Percentiles rank a stretch among this genome's conserved stretches.
phyloP scores from a whole-genome alignment of 2,888 invertebrate species.

The Dyspetes luteomarginatus region DNA sequence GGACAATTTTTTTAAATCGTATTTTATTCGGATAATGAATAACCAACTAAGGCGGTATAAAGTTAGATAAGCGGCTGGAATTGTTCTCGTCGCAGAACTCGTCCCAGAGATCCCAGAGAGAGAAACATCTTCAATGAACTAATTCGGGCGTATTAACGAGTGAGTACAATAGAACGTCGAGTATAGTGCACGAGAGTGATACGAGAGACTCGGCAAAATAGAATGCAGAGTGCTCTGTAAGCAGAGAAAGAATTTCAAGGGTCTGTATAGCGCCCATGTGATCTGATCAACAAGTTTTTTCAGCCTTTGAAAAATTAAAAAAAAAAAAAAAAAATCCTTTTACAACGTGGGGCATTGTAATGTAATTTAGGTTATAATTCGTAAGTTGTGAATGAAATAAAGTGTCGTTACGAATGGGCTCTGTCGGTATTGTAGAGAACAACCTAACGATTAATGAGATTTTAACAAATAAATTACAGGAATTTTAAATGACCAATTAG shows the following conservation, averaged over 20 bases:
- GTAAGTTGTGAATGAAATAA: neutral
- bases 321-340: neutral
- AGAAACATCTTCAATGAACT: slow-evolving; percentile 30
- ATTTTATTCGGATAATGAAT: no score
- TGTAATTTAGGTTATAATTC: neutral
- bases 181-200: slow-evolving; percentile 2
- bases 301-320: neutral
- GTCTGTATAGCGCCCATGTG: neutral
- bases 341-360: neutral
- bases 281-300: neutral
- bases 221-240: neutral
- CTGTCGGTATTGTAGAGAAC: neutral
- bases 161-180: slow-evolving; percentile 7
- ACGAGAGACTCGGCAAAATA: neutral
- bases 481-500: no score
- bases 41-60: neutral
- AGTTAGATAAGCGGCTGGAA: neutral
- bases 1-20: no score
- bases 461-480: neutral
- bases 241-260: slow-evolving; percentile 12
- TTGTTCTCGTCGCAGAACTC: neutral
- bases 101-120: slow-evolving; percentile 8
- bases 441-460: neutral
- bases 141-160: slow-evolving; percentile 16
- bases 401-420: neutral